Base-by-base conservation (phyloP, 2,888 invertebrate species). In the Sphaerophoria rueppellii region DNA sequence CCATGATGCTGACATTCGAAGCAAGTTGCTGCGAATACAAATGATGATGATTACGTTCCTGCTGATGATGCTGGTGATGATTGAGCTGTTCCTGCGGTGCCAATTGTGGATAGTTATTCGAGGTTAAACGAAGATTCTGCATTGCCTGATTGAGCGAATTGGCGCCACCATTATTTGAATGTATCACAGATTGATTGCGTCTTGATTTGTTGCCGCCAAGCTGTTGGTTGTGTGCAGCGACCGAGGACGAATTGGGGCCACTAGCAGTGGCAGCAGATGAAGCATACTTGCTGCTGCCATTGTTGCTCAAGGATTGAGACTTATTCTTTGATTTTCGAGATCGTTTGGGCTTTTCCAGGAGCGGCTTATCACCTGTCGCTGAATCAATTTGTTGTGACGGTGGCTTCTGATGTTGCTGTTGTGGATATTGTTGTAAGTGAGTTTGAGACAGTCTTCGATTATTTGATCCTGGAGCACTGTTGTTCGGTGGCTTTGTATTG, bases 1-100 rank as follows among this genome's bases (percentile, higher is more conserved):
- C 92, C 92, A 92, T 92, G 40, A 92, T 92, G 88, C 92, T 92
- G 58, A 91, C 89, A 87, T 91, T 90, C 32, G 88, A 54, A 34
- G 65, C 69, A 35, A 55, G 37, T 35, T 73, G 77, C 32, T 86
- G 71, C n/a, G 78, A 73, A 14, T 40, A 72, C 63, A 77, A 73
- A 40, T 75, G 65, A 46, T 90, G 55, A 24, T 24, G 24, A 24
- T 24, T 24, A 2, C 24, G 24, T 2, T 24, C 24, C 40, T 40
- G 40, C 40, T 40, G 40, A 78, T 75, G 57, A 58, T 82, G 60
- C 71, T 86, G 82, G 57, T 81, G 72, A 48, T 86, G 74, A 40
- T 40, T 54, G 0, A 70, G 48, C 6, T 73, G 86, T 48, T 73
- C 80, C 58, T 87, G 86, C 24, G 77, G 85, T 37, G 79, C 86